Base-by-base conservation (phyloP, 2,797 vertebrate species). In the Galago senegalensis region DNA sequence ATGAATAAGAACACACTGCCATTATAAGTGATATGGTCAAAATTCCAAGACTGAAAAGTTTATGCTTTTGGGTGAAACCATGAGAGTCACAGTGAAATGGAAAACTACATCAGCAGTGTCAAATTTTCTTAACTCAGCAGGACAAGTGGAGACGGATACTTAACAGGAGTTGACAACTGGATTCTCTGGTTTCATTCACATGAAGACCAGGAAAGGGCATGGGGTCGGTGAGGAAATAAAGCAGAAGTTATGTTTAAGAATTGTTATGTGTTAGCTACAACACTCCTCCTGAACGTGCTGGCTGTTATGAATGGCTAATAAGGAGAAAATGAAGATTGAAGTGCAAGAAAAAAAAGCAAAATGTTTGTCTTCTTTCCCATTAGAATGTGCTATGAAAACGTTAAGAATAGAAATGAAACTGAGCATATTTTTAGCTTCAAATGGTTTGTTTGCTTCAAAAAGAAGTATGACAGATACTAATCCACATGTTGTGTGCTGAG, bases 231-330 rank as follows among this genome's bases (percentile, higher is more conserved):
- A 75, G 79, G n/a, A 23, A 95, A 34, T 63, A 46, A 77, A 67
- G 43, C 92, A 93, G 67, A 89, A 95, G 96, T 89, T 58, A 87
- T 76, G 58, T 87, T 43, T 87, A 72, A 31, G 1, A 3, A 84
- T 85, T 97, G 97, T 75, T 96, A 86, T 96, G 96, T 80, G 27
- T 25, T 11, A 94, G 9, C 61, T 92, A 23, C 89, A 96, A 82
- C 6, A 46, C 90, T 95, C 73, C 87, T 95, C 87, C 84, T 97
- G 86, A 95, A 96, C 56, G 77, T 87, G 77, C 76, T 92, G 92
- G 37, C 49, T 93, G 7, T 76, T 96, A 88, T 53, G 94, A 97
- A 97, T 92, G n/a, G 20, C 43, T 95, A 97, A 98, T 87, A 89
- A 97, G 94, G 84, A 77, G 10, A 91, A 94, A 94, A 97, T 91